These are phyloP conservation scores for Ctenopoma kingsleyae DNA, from an alignment of 2,797 vertebrate genomes.

Conservation along the genomic window DNA sequence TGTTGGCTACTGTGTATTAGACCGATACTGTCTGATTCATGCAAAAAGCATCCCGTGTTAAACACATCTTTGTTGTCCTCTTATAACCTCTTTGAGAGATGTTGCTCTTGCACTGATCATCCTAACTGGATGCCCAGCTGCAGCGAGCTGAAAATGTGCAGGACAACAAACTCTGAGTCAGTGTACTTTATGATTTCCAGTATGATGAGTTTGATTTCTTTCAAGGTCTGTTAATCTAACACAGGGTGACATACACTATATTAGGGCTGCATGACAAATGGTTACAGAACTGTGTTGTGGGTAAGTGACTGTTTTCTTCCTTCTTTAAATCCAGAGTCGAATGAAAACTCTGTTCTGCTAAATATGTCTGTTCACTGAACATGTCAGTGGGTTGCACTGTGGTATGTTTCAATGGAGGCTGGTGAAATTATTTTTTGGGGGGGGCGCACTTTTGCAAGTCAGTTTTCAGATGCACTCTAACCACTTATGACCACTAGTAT, in stretches of 20 bases:
- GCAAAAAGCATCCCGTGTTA: not conserved
- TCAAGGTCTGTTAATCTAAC: conserved; percentile 17
- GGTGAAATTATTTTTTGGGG: no score
- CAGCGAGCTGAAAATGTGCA: conserved; percentile 42
- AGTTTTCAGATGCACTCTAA: no score
- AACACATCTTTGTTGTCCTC: not conserved
- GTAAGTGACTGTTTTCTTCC: not conserved
- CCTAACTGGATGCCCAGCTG: conserved; percentile 93
- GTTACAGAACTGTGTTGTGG: not conserved
- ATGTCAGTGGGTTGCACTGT: not conserved
- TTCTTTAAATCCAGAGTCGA: no score
- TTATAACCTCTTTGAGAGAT: not conserved
- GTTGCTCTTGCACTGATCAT: conserved; percentile 67
- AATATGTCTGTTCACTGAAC: not conserved
- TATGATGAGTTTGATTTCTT: conserved; percentile 8
- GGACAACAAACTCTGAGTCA: conserved; percentile 27
- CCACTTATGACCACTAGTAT: no score
- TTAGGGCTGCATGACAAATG: not conserved
- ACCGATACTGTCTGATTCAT: not conserved
- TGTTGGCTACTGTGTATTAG: not conserved
- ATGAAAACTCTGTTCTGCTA: not conserved
- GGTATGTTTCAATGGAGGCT: no score
- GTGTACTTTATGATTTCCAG: conserved; percentile 29
- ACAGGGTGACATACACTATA: not conserved
- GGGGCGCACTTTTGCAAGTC: no score